Percentiles rank a stretch among this genome's conserved stretches.
Conservation (phyloP, 2,888 invertebrate species). For the Lacanobia oleracea region DNA sequence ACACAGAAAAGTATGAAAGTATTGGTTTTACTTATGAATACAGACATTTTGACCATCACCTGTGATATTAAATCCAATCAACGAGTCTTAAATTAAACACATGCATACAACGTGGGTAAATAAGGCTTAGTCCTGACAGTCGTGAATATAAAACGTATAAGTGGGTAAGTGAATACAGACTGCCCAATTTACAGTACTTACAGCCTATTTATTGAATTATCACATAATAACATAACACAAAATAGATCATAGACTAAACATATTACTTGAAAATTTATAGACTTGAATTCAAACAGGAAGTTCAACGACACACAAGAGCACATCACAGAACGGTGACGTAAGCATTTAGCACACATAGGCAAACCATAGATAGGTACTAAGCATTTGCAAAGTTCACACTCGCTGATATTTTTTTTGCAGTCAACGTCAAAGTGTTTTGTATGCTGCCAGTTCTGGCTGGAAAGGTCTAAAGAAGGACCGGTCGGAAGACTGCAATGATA, state of each 20-base stretch:
- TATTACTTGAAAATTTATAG: neutral
- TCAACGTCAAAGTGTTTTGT: neutral
- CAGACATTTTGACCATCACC: conserved; percentile 42
- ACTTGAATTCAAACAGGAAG: conserved; percentile 34
- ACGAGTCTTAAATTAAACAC: neutral
- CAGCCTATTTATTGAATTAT: neutral
- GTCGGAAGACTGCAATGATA: too few relatives aligned
- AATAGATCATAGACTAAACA: neutral
- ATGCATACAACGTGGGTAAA: conserved; percentile 9
- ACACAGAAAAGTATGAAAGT: neutral
- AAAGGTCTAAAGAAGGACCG: too few relatives aligned
- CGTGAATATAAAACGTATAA: too few relatives aligned
- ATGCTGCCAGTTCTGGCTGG: neutral
- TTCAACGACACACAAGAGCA: conserved; percentile 58
- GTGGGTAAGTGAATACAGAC: too few relatives aligned
- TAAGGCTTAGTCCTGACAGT: neutral
- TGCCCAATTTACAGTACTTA: too few relatives aligned
- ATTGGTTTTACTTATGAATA: neutral
- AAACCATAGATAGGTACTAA: neutral
- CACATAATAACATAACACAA: neutral
- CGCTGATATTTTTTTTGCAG: conserved; percentile 9
- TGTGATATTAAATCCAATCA: conserved; percentile 15
- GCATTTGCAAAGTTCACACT: conserved; percentile 28
- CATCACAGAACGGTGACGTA: conserved; percentile 54
- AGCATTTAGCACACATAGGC: conserved; percentile 60